Evolutionary conservation across 2,113 vertebrate genomes (phyloP).

Genomic region (Perca fluviatilis): DNA sequence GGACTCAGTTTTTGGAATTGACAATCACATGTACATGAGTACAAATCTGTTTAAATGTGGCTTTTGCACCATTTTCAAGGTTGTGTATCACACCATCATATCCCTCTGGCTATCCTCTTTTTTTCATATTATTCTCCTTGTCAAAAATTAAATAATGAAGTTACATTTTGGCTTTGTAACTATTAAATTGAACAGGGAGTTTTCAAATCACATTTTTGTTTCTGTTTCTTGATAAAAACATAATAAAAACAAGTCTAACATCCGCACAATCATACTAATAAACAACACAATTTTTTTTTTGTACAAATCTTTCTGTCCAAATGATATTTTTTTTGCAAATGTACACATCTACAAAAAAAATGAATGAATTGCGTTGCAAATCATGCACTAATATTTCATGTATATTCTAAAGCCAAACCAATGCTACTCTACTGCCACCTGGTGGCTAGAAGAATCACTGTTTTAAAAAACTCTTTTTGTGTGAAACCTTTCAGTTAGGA

Average conservation of each 20-base stretch:
- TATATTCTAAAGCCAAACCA: neutral
- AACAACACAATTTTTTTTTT: neutral
- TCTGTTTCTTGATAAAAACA: conserved; percentile 1
- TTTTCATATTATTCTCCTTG: neutral
- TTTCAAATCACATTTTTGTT: neutral
- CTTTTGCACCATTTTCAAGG: neutral
- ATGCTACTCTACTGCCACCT: conserved; percentile 56
- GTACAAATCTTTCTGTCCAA: too few species aligned
- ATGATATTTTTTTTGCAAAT: too few species aligned
- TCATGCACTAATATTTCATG: neutral
- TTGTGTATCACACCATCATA: neutral
- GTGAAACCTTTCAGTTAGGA: neutral
- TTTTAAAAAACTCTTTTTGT: too few species aligned
- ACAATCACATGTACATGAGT: neutral
- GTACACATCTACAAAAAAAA: too few species aligned
- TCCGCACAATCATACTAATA: neutral
- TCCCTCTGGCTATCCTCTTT: neutral
- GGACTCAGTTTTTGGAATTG: neutral
- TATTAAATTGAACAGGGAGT: neutral
- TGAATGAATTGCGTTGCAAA: neutral
- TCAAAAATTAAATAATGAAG: neutral
- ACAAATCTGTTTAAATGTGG: neutral
- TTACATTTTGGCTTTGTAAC: neutral
- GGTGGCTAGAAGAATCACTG: conserved; percentile 17
- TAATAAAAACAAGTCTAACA: neutral